Base-by-base conservation (phyloP, 2,888 invertebrate species). In the Drosophila cyrtoloma region DNA sequence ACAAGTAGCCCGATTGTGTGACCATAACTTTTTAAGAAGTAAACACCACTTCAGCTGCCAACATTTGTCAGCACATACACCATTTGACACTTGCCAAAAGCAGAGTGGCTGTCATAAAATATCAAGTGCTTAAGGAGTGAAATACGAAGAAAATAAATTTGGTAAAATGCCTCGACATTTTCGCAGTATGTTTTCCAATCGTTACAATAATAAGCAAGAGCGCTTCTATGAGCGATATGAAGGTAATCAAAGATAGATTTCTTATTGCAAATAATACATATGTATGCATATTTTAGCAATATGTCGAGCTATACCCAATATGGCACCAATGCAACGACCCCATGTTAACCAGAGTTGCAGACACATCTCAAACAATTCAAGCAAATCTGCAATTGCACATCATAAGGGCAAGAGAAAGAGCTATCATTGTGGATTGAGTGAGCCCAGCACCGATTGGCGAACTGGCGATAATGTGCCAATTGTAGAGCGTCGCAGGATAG, bases 381-480 rank as follows among this genome's bases (percentile, higher is more conserved):
- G 39, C 9, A 81, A 70, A 22, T 22, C 10, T 0, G 5, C n/a
- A n/a, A 42, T 6, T n/a, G 26, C 39, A 0, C n/a, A 65, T 9
- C 16, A 22, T 0, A 75, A 67, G 5, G 37, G 12, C 1, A 33
- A 5, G 6, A n/a, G n/a, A 2, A 74, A 66, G 16, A 66, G 19
- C 1, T 75, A 44, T 56, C 56, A 75, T n/a, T 82, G 80, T 39
- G 89, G 89, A 5, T 19, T 12, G 2, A 44, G 26, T 5, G 47
- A 66, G 0, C 76, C 75, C 3, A 72, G 53, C 64, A 30, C 1
- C 3, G 89, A 86, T 57, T 86, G 89, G 90, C 89, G 86, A 0
- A 12, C 63, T 0, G 71, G 58, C 10, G 83, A 88, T 6, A 62
- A 78, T 42, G 35, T 86, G 32, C 55, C 86, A 5, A 86, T 86